Evolutionary conservation across 2,797 vertebrate genomes (phyloP).

Genomic region (Anolis apletophallus): DNA sequence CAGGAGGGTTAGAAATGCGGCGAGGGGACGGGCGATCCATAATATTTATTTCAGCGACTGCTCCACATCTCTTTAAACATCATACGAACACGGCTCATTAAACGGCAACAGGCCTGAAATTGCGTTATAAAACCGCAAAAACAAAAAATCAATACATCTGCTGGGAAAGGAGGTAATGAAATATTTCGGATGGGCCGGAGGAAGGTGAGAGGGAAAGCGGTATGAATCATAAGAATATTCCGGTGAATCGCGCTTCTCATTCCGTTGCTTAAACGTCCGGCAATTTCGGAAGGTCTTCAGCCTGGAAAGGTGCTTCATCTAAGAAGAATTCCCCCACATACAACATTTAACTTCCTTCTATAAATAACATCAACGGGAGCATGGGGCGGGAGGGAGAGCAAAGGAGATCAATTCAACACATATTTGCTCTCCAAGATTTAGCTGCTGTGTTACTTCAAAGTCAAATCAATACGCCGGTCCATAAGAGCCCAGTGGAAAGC

Average conservation of each 20-base stretch:
- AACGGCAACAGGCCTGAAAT: slow-evolving; percentile 82
- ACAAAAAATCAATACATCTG: slow-evolving; percentile 85
- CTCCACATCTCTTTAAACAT: slow-evolving; percentile 85
- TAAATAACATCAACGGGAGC: slow-evolving; percentile 81
- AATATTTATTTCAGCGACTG: slow-evolving; percentile 84
- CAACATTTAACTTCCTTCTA: slow-evolving; percentile 63
- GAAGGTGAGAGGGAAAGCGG: slow-evolving; percentile 73
- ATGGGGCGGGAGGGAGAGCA: slow-evolving; percentile 58
- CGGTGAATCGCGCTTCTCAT: slow-evolving; percentile 68
- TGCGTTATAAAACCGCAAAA: slow-evolving; percentile 85
- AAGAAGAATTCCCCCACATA: slow-evolving; percentile 39
- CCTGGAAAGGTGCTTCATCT: slow-evolving; percentile 70
- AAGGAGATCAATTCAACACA: slow-evolving; percentile 87
- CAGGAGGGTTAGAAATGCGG: not conserved
- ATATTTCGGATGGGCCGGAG: slow-evolving; percentile 76
- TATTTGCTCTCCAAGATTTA: slow-evolving; percentile 90
- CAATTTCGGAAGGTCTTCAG: slow-evolving; percentile 69
- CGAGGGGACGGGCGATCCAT: slow-evolving; percentile 75
- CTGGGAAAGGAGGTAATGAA: slow-evolving; percentile 82
- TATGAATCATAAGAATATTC: slow-evolving; percentile 82
- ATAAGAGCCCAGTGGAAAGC: slow-evolving; percentile 75
- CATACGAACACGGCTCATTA: slow-evolving; percentile 85
- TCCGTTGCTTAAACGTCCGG: slow-evolving; percentile 82
- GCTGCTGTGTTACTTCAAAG: slow-evolving; percentile 86
- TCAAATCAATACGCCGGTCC: slow-evolving; percentile 86